phyloP scores from a whole-genome alignment of 2,888 invertebrate species.

The Zygothrica quintamaculata region DNA sequence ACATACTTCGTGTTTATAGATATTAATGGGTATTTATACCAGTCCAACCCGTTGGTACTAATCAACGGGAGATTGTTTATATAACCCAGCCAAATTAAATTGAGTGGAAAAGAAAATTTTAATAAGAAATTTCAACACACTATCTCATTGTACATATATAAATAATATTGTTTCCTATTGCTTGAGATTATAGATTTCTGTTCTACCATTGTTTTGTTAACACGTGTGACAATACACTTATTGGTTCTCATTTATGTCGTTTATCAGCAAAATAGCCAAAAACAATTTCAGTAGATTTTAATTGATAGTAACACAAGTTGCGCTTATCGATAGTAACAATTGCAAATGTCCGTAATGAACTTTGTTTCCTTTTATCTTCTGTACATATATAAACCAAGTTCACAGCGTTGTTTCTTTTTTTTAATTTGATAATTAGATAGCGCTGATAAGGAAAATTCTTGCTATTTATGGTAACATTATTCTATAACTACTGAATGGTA shows the following conservation, averaged over 20 bases:
- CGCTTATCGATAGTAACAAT: constrained; percentile 3
- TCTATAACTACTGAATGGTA: constrained; percentile 24
- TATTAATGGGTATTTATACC: not conserved
- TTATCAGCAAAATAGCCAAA: constrained; percentile 28
- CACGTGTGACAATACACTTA: not conserved
- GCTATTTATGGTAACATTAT: constrained; percentile 29
- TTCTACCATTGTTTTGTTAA: too few species aligned
- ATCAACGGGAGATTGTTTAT: not conserved
- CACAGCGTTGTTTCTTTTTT: constrained; percentile 12
- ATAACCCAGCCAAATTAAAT: not conserved
- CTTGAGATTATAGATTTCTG: too few species aligned
- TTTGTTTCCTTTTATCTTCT: constrained; percentile 37
- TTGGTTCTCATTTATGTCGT: constrained; percentile 22
- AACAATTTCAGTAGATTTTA: not conserved
- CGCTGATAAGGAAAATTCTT: constrained; percentile 37
- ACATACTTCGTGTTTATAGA: not conserved
- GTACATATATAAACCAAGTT: constrained; percentile 19
- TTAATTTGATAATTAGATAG: constrained; percentile 51
- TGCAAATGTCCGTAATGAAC: constrained; percentile 21
- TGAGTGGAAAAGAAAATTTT: too few species aligned
- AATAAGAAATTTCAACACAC: too few species aligned
- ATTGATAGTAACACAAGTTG: constrained; percentile 2
- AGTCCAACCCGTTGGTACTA: not conserved
- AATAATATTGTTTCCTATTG: too few species aligned
- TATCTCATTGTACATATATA: not conserved